Evolutionary conservation across 2,797 vertebrate genomes (phyloP).

Genomic region (Notolepis coatsorum): DNA sequence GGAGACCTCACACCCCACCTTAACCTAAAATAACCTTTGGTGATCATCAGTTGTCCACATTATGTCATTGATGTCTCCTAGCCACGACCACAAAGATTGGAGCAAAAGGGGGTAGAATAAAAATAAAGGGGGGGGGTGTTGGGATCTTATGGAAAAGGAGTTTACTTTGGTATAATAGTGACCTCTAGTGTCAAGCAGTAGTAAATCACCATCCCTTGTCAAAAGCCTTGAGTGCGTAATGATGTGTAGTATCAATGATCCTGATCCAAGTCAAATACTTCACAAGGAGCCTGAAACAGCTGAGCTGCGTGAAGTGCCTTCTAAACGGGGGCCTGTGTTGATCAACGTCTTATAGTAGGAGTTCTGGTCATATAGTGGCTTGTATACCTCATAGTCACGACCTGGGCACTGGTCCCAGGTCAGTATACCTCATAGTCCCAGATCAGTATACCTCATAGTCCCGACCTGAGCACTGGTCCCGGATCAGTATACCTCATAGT

Average conservation of each 20-base stretch:
- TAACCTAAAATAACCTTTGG: too few relatives aligned
- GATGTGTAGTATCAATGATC: background rate
- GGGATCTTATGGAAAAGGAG: background rate
- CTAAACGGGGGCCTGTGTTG: background rate
- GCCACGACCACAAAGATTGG: conserved; percentile 38
- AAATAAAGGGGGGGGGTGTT: background rate
- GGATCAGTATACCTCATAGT: too few relatives aligned
- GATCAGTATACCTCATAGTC: too few relatives aligned
- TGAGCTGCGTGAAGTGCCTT: background rate
- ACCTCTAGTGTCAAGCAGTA: conserved; percentile 63
- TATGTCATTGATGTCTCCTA: too few relatives aligned
- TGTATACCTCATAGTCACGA: too few relatives aligned
- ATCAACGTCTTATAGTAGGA: too few relatives aligned
- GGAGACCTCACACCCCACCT: too few relatives aligned
- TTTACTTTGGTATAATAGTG: conserved; percentile 62
- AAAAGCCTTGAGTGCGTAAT: background rate
- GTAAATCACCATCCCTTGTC: background rate
- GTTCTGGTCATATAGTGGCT: too few relatives aligned
- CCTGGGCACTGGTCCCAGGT: too few relatives aligned
- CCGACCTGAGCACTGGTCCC: too few relatives aligned
- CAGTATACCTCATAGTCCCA: too few relatives aligned
- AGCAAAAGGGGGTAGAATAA: background rate
- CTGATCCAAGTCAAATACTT: background rate
- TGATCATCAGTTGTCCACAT: too few relatives aligned
- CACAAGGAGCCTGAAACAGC: background rate